These are phyloP conservation scores for Chamaetylas fuelleborni DNA, from an alignment of 2,113 vertebrate genomes.

Conservation along the genomic window DNA sequence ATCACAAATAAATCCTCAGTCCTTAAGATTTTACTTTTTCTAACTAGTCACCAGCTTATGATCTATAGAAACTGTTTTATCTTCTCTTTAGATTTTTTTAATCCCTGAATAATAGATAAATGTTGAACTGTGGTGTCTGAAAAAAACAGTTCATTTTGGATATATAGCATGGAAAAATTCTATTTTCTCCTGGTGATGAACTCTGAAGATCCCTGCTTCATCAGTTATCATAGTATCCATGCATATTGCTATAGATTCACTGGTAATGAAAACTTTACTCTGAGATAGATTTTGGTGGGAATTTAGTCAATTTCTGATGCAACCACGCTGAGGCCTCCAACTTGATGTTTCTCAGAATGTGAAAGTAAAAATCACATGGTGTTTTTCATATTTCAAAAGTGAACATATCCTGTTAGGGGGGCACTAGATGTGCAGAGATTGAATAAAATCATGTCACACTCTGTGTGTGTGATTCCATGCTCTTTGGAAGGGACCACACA, in stretches of 20 bases:
- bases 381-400: slow-evolving; percentile 9
- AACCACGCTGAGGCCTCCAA: neutral
- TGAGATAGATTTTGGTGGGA: neutral
- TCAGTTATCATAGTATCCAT: neutral
- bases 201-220: neutral
- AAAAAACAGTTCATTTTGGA: neutral
- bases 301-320: neutral
- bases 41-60: neutral
- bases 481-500: slow-evolving; percentile 75
- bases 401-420: neutral
- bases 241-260: neutral
- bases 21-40: neutral
- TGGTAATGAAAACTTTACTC: neutral
- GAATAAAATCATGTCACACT: neutral
- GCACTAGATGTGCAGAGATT: neutral
- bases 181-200: neutral
- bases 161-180: neutral
- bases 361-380: neutral
- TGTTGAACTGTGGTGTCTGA: neutral
- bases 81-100: neutral
- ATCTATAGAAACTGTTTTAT: neutral
- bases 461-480: neutral
- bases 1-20: neutral
- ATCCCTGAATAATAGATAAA: neutral
- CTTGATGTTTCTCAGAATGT: neutral